phyloP scores from a whole-genome alignment of 2,888 invertebrate species.

The Eumerus sabulonum region DNA sequence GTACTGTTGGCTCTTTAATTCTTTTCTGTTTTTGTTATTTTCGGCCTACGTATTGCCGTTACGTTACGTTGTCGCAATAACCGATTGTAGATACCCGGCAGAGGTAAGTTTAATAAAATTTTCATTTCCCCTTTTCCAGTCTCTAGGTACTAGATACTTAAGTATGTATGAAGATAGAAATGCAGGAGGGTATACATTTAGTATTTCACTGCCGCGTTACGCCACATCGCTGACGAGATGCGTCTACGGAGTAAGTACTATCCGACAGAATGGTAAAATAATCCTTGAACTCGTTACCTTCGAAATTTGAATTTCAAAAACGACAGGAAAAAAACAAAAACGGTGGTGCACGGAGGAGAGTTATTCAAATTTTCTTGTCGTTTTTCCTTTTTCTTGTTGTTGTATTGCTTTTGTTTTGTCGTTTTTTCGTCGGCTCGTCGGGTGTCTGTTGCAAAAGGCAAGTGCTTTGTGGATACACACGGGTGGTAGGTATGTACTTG shows the following conservation, averaged over 20 bases:
- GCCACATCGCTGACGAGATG: neutral
- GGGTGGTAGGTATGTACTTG: no score
- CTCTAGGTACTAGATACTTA: no score
- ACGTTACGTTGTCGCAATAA: constrained; percentile 16
- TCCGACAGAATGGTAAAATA: constrained; percentile 25
- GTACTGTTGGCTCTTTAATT: neutral
- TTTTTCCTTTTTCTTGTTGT: constrained; percentile 5
- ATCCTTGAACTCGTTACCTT: constrained; percentile 69
- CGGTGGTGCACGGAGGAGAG: constrained; percentile 28
- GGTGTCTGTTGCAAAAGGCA: constrained; percentile 37
- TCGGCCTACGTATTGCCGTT: no score
- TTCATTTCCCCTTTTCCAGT: no score
- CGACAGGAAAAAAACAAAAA: no score
- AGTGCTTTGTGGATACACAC: constrained; percentile 40
- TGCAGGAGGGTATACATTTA: constrained; percentile 13
- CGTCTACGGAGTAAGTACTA: neutral
- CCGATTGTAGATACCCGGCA: neutral
- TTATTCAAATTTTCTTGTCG: constrained; percentile 57
- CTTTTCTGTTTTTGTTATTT: no score
- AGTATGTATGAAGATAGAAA: neutral
- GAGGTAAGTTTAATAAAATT: no score
- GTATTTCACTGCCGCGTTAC: constrained; percentile 39
- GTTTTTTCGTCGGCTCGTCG: neutral
- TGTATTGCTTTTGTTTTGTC: neutral
- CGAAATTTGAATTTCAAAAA: constrained; percentile 67